Conservation (phyloP, 2,113 vertebrate genomes). For the Tupaia tana region DNA sequence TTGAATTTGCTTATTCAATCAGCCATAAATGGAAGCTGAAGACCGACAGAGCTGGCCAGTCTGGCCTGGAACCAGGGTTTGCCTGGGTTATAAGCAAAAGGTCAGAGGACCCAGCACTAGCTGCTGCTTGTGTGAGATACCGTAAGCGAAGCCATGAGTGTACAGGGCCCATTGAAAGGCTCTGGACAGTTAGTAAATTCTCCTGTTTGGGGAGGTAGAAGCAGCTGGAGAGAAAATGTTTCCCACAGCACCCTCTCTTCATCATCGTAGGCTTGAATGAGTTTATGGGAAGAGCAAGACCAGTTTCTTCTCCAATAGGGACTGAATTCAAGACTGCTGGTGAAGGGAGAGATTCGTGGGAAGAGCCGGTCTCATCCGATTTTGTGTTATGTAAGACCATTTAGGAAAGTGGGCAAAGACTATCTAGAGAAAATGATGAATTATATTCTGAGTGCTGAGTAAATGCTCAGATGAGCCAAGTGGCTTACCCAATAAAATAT, state of each 20-base stretch:
- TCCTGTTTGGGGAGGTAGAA: background rate
- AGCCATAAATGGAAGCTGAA: background rate
- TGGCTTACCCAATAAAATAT: background rate
- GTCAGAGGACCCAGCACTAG: background rate
- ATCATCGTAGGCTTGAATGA: background rate
- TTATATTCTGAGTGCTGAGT: constrained; percentile 9
- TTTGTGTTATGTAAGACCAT: background rate
- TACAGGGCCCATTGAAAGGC: background rate
- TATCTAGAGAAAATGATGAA: background rate
- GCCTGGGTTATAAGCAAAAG: background rate
- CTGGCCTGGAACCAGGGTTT: background rate
- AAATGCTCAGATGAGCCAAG: background rate
- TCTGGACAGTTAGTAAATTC: background rate
- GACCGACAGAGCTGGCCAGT: background rate
- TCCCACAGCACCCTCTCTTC: too few species aligned
- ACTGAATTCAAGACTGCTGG: background rate
- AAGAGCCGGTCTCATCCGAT: background rate
- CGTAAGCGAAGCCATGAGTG: background rate
- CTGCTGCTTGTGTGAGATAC: background rate
- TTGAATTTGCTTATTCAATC: background rate
- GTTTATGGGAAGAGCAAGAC: background rate
- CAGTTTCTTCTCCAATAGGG: background rate
- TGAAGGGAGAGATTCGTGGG: background rate
- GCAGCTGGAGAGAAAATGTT: background rate
- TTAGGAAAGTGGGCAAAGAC: background rate